Evolutionary conservation across 2,797 vertebrate species (phyloP).

Genomic region (Ciconia nigra): DNA sequence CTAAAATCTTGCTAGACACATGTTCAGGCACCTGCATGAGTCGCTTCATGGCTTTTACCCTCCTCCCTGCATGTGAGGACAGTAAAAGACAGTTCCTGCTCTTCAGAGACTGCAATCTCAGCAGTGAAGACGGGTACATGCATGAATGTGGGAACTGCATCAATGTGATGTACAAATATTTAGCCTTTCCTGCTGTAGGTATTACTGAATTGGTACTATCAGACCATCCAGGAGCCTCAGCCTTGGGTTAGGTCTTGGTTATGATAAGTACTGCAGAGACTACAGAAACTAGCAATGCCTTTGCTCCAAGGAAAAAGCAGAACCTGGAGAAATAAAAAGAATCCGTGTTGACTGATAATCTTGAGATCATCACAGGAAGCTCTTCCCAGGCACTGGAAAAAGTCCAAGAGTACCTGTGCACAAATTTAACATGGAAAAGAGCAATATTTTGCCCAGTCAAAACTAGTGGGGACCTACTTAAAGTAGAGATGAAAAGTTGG

Average conservation of each 20-base stretch:
- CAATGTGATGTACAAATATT: neutral
- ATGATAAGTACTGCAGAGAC: neutral
- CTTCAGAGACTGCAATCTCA: neutral
- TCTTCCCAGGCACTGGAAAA: neutral
- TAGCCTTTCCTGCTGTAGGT: neutral
- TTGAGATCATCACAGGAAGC: neutral
- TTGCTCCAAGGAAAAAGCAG: neutral
- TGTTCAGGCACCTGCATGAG: neutral
- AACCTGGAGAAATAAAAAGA: neutral
- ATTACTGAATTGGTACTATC: neutral
- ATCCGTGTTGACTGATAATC: neutral
- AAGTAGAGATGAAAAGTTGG: neutral
- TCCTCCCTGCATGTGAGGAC: neutral
- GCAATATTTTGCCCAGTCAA: neutral
- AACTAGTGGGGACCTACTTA: neutral
- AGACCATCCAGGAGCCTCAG: neutral
- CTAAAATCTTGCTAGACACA: neutral
- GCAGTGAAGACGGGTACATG: neutral
- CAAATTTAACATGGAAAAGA: neutral
- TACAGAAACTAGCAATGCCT: neutral
- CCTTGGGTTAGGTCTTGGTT: neutral
- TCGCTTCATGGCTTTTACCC: neutral
- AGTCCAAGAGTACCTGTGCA: neutral
- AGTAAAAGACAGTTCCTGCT: neutral
- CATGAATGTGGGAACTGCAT: neutral